Base-by-base conservation (phyloP, 1,140 invertebrate species). In the Drosophila rufa region DNA sequence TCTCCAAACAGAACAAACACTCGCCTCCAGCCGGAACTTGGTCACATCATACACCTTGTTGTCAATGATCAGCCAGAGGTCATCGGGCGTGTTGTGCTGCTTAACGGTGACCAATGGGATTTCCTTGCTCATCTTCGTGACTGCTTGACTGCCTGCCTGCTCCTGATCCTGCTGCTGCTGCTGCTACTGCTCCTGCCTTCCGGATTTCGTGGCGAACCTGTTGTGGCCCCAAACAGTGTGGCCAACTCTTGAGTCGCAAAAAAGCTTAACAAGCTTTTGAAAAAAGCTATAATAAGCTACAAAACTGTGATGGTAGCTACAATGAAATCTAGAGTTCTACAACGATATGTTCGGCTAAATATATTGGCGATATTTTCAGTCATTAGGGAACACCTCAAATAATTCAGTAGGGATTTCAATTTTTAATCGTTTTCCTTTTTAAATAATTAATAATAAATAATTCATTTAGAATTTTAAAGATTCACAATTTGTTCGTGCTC, bases 1-100 rank as follows among this genome's bases (percentile, higher is more conserved):
- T 1, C 51, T 5, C 6, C n/a, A 2, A 2, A 25, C 30, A 7
- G 9, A 64, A n/a, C 25, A 42, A 2, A 4, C 1, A 61, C 56
- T 91, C 90, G 96, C 95, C 94, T 96, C 95, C 55, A 93, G 92
- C 0, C 95, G 92, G 87, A 95, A 96, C 45, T 93, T 92, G 2
- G 95, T 95, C 12, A 96, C 94, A 92, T 96, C 94, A 79, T 96
- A 96, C 59, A 96, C 94, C 76, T 94, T 93, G 74, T 95, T 94
- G 46, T 95, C 93, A 64, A 96, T 95, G 38, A 95, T 92, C 25
- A 96, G 91, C 95, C 95, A 96, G 2, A 93, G 79, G 77, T 94
- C 94, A 12, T 93, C 86, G 33, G 91, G 83, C 30, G 91, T 92
- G 38, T 93, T 94, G 77, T 95, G 94, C 68, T 94, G 91, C 47